Evolutionary conservation across 2,888 invertebrate species (phyloP), one percentile per base, ranked within the genome.

Genomic region (Chrysotoxum bicinctum): DNA sequence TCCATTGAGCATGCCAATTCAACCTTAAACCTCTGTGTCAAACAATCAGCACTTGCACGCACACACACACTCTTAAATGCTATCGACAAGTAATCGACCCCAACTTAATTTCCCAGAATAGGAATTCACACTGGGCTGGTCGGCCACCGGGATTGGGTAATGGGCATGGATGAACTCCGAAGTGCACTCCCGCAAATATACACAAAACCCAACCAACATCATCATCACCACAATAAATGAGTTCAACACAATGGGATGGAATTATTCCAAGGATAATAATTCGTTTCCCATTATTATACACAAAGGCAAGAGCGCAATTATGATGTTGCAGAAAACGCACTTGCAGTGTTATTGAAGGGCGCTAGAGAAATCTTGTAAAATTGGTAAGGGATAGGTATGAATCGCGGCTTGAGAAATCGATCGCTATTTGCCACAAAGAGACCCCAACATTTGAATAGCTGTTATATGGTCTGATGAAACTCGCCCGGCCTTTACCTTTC

Each of bases 231-330:
- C 50, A 58, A 48, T 66, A 77, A 72, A 58, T 77, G 58, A 68
- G 43, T 72, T 52, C 52, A 54, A 48, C 72, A 52, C 66, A 58
- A 72, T 66, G 72, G 32, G 35, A 43, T 52, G 64, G 52, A 74
- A 74, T 60, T 74, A 68, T 58, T 74, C 43, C 74, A 52, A 68
- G 58, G 48, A 54, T 62, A 70, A 76, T 81, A 76, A 70, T 81
- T 81, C 48, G 76, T 70, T 70, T 76, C 35, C 64, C 76, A 76
- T 81, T 76, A 76, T 76, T 70, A 30, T 30, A 37, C 60, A 68
- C 16, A 21, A 21, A n/a, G 32, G 19, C 45, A 66, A n/a, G 50
- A 21, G 35, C 48, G 66, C 35, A 66, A n/a, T 66, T 23, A 30
- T 40, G 21, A 9, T 30, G 2, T 26, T 64, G n/a, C 45, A 12